Base-by-base conservation (phyloP, 2,113 vertebrate genomes). In the Saguinus midas region DNA sequence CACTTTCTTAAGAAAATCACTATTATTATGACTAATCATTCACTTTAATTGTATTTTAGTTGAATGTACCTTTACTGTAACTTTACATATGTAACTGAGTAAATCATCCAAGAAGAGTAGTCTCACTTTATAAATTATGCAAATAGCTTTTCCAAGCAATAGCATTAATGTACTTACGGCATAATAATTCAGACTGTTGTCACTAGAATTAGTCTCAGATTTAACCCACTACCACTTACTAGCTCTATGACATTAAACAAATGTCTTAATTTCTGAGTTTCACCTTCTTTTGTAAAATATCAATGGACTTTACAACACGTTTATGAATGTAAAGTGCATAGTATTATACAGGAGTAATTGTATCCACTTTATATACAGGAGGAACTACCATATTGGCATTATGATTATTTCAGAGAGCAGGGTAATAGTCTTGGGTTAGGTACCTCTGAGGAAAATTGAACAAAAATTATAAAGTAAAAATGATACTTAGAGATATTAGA, bases 21-120 rank as follows among this genome's bases (percentile, higher is more conserved):
- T 64, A 95, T 92, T 8, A 10, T 75, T 75, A 82, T 86, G 43
- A 8, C 16, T 93, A 94, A 89, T 25, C 93, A 91, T 55, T 96
- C 45, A 89, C 9, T 83, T 92, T 40, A 55, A 57, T 90, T 91
- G 27, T 27, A 29, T 61, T 94, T 91, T 61, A 45, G 55, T 80
- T 93, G 45, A 91, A 80, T 11, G 29, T 78, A 40, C 11, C 82
- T 93, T 80, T 96, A 82, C 25, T 87, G 3, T 79, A 91, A 82
- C 9, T 91, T 89, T 5, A 92, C 29, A 94, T 91, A 73, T 27
- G 25, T 83, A 96, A 95, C 79, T 91, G 61, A 87, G 29, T 95
- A 73, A 61, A 27, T 90, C 55, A 83, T 95, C 25, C 45, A 83
- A 58, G n/a, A 91, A 48, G 2, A 50, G 3, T 81, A 9, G 16